Evolutionary conservation across 2,113 vertebrate genomes (phyloP).

Genomic region (Alligator mississippiensis): DNA sequence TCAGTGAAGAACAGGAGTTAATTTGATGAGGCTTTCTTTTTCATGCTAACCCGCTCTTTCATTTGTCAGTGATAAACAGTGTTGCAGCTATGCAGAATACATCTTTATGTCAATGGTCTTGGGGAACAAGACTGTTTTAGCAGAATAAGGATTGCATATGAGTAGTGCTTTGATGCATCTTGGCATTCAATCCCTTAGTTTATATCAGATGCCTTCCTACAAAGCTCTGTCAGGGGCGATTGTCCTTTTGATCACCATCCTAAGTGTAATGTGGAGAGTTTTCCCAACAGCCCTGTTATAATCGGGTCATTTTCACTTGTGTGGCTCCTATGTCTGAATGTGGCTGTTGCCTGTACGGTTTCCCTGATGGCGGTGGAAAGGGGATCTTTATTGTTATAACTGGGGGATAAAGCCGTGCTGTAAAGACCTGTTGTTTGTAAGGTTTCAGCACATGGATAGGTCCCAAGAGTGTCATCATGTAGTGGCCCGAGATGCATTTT

Average conservation of each 20-base stretch:
- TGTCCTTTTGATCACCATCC: neutral
- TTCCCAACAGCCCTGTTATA: neutral
- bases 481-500: neutral
- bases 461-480: neutral
- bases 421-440: neutral
- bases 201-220: too few relatives aligned
- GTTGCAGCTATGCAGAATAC: neutral
- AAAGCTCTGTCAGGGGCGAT: neutral
- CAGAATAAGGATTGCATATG: fast-evolving
- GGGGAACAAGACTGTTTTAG: neutral
- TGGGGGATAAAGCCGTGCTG: neutral
- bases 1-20: neutral
- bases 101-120: neutral
- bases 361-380: neutral
- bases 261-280: neutral
- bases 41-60: neutral
- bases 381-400: neutral
- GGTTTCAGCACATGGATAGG: neutral
- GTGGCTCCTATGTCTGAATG: neutral
- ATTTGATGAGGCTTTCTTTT: neutral
- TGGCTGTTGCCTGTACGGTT: neutral
- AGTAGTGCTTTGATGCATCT: neutral
- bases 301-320: neutral
- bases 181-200: too few relatives aligned
- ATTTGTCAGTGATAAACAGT: neutral